phyloP scores from a whole-genome alignment of 92 coral and sea anemone species.

The Epizoanthus illoricatus region DNA sequence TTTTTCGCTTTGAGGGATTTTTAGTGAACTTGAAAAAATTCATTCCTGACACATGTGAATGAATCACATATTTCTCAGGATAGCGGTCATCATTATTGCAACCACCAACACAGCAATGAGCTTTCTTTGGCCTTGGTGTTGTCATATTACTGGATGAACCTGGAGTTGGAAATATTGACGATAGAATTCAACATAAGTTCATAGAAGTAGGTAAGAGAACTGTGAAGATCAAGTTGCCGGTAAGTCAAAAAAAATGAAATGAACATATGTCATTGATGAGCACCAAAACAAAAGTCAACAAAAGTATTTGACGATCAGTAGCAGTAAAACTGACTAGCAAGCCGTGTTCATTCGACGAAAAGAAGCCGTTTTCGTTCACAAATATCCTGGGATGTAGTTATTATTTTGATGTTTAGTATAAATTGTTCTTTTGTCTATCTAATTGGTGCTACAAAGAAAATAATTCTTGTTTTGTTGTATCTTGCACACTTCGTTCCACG shows the following conservation, averaged over 20 bases:
- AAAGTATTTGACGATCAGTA: background rate
- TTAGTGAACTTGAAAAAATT: slow-evolving; percentile 24
- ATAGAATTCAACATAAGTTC: background rate
- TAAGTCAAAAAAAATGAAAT: too few relatives aligned
- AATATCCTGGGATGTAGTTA: slow-evolving; percentile 1
- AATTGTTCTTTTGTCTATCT: slow-evolving; percentile 25
- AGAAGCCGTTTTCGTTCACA: slow-evolving; percentile 27
- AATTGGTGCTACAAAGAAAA: slow-evolving; percentile 23
- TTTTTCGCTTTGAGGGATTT: slow-evolving; percentile 3
- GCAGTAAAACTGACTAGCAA: slow-evolving; percentile 16
- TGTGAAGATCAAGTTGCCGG: too few relatives aligned
- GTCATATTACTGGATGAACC: background rate
- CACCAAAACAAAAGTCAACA: background rate
- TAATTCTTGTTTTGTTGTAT: slow-evolving; percentile 19
- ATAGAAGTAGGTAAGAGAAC: background rate
- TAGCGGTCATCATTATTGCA: slow-evolving; percentile 53
- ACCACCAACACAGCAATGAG: slow-evolving; percentile 47
- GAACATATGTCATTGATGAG: background rate
- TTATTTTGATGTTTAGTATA: background rate
- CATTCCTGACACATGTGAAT: slow-evolving; percentile 26
- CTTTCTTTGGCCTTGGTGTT: slow-evolving; percentile 3
- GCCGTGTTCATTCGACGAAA: slow-evolving; percentile 24
- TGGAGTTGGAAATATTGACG: background rate
- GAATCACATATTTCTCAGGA: slow-evolving; percentile 16
- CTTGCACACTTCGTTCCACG: slow-evolving; percentile 32